A percentile compares a stretch with the other conserved stretches of the same genome.
These are phyloP conservation scores for Melozone crissalis DNA, from an alignment of 2,113 vertebrate species.

Conservation along the genomic window DNA sequence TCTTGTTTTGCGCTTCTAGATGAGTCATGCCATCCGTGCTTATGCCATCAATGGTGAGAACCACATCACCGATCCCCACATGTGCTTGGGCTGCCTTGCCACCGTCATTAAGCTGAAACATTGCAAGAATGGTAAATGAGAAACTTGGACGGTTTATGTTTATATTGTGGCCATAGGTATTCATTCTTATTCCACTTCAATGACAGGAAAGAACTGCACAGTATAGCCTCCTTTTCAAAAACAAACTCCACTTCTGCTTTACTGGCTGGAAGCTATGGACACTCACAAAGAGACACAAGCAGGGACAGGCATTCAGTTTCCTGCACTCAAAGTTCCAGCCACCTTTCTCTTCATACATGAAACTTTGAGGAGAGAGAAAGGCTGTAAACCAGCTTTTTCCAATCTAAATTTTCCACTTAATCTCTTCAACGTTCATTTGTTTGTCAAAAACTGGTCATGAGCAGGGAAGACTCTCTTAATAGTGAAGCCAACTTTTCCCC, in stretches of 20 bases:
- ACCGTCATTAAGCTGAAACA: conserved; percentile 85
- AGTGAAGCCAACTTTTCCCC: background rate
- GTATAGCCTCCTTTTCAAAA: background rate
- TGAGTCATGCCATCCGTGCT: conserved; percentile 93
- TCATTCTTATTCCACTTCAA: background rate
- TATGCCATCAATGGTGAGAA: conserved; percentile 92
- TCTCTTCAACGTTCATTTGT: background rate
- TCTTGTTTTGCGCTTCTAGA: conserved; percentile 98
- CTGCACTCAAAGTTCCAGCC: background rate
- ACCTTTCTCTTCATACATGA: background rate
- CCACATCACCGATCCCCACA: conserved; percentile 87
- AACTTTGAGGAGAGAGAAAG: background rate
- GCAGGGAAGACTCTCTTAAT: background rate
- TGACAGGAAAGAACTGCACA: background rate
- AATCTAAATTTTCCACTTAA: background rate
- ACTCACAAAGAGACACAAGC: background rate
- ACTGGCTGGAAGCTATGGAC: background rate
- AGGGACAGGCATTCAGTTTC: background rate
- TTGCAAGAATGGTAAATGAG: background rate
- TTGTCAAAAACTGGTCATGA: background rate
- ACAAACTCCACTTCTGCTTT: background rate
- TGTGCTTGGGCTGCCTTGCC: conserved; percentile 90
- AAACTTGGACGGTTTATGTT: background rate
- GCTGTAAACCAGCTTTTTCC: background rate
- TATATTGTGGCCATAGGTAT: background rate